Conservation (phyloP, 2,113 vertebrate species). For the Sardina pilchardus region DNA sequence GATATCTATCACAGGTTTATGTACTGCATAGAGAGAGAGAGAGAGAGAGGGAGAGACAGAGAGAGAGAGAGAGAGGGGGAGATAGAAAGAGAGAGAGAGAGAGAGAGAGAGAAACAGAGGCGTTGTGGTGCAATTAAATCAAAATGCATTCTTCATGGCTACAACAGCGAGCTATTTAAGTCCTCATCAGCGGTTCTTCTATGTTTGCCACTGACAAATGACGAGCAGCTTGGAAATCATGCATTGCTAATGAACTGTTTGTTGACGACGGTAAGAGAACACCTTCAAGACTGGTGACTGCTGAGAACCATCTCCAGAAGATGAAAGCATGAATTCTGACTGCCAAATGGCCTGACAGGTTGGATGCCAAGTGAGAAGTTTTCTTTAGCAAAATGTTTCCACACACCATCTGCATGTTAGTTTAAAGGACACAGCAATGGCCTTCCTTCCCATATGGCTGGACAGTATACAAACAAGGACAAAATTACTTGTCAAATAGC, state of each 20-base stretch:
- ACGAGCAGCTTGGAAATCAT: not conserved
- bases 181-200: not conserved
- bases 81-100: not conserved
- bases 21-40: not conserved
- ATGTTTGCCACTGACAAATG: constrained; percentile 7
- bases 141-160: not conserved
- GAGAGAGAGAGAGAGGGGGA: not conserved
- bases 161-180: not conserved
- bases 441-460: not conserved
- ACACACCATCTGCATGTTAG: not conserved
- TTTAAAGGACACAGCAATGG: not conserved
- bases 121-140: not conserved
- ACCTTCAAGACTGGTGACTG: not conserved
- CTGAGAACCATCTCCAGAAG: not conserved
- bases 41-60: not conserved
- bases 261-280: not conserved
- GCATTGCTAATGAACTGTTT: constrained; percentile 14
- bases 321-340: not conserved
- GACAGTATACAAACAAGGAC: not conserved
- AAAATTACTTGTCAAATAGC: no score
- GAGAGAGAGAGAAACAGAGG: not conserved
- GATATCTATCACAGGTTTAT: not conserved
- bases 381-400: not conserved
- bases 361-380: not conserved
- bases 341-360: not conserved